Base-by-base conservation (phyloP, 2,113 vertebrate genomes). In the Vulpes vulpes region DNA sequence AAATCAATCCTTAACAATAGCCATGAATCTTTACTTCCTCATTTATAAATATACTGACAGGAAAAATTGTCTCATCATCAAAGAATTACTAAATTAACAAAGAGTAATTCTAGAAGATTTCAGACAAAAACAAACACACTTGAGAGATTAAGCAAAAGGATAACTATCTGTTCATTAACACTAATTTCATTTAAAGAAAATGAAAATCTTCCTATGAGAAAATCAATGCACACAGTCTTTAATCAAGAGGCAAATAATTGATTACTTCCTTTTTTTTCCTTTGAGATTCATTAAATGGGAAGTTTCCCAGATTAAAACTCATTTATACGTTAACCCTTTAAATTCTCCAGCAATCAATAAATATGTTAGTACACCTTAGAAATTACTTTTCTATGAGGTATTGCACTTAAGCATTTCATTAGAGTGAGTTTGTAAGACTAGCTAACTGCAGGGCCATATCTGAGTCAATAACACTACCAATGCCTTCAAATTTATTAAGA, bases 221-320 rank as follows among this genome's bases (percentile, higher is more conserved):
- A 93, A 92, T 96, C 65, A 95, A 86, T 97, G 57, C 62, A 97
- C 62, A 83, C 86, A 84, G 14, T 78, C 51, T 96, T 98, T 97
- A 98, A 98, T 98, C 1, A 19, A 59, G 62, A 97, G 83, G 81
- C 6, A 97, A 98, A 98, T 94, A 98, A 98, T 91, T 95, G 89
- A 96, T 97, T 74, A 35, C 8, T 97, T 97, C 93, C 96, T 87
- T 96, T 92, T 81, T 53, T 93, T 94, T 67, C 71, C 73, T 79
- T 92, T 95, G 30, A 59, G 55, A 96, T 89, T 98, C 69, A 97
- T 62, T 49, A 11, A 94, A 69, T 93, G 73, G 20, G 2, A 91
- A 59, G 53, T 73, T 96, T 97, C 85, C 73, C 94, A 86, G 60
- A 94, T 49, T 71, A 11, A 43, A 62, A 97, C 76, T 17, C 73